Evolutionary conservation across 1,140 invertebrate species (phyloP), one percentile per base, ranked within the genome.

Genomic region (Drosophila nigromelanica): DNA sequence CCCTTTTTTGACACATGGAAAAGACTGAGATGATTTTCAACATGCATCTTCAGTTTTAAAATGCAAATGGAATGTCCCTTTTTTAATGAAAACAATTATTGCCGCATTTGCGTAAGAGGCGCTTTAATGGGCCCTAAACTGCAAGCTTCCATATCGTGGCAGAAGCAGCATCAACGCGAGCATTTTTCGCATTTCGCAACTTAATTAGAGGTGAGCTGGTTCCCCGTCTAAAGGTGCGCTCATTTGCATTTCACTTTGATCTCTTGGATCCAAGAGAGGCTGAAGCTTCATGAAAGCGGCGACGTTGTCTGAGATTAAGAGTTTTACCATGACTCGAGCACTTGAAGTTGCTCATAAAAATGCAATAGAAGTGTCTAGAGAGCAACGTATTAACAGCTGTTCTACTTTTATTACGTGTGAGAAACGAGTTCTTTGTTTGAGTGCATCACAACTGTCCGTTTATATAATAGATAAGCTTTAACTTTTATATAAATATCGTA

Each of bases 31-130:
- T 39, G 35, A 37, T 11, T 11, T 24, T 4, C 10, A 6, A 11
- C 1, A 21, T 4, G 43, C 63, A 33, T 68, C 59, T 73, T 45
- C 64, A 70, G 47, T 71, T 75, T 45, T 59, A 70, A 68, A 54
- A 86, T 86, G 78, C 81, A 87, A 86, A 86, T 81, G 75, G 43
- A 66, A 76, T 78, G 67, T 67, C 60, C 47, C 39, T 50, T 50
- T 69, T 68, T 39, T 73, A 83, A 77, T 77, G 73, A 86, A 86
- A 89, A 87, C 82, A 87, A 87, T 87, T 87, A 87, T 79, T 73
- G 76, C 79, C 61, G 79, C 81, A 86, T 85, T 86, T 86, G 60
- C 55, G n/a, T 47, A 76, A 66, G 73, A 89, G 82, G 58, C 63
- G 76, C 79, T 87, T 87, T 82, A 87, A 87, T 89, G 76, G 82